These are phyloP conservation scores for Serranus cabrilla DNA, from an alignment of 2,797 vertebrate species.

Conservation along the genomic window DNA sequence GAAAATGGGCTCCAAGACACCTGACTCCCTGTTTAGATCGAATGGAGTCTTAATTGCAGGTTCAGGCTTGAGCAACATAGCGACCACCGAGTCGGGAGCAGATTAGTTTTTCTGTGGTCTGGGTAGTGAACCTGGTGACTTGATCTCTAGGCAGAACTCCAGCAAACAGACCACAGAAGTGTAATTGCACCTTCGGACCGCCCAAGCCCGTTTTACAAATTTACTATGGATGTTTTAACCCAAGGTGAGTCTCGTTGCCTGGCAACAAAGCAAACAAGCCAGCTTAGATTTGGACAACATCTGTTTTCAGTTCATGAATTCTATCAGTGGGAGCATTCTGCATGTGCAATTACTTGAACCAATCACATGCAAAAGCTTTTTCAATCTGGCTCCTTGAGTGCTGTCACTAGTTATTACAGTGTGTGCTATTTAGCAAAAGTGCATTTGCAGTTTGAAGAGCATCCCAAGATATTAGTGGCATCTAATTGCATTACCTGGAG, in stretches of 20 bases:
- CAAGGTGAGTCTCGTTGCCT: conserved; percentile 54
- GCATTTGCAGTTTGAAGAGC: conserved; percentile 90
- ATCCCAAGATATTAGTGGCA: conserved; percentile 90
- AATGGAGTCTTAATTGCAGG: conserved; percentile 28
- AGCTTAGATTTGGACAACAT: conserved; percentile 67
- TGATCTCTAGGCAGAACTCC: conserved; percentile 29
- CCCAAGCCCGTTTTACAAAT: conserved; percentile 21
- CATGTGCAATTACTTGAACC: conserved; percentile 77
- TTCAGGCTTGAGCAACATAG: conserved; percentile 34
- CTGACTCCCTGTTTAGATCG: conserved; percentile 16
- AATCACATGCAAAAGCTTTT: conserved; percentile 81
- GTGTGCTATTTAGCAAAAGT: conserved; percentile 87
- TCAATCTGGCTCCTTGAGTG: conserved; percentile 78
- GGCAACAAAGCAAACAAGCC: conserved; percentile 70
- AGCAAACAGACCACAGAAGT: conserved; percentile 37
- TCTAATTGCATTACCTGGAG: conserved; percentile 91
- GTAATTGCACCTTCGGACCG: conserved; percentile 31
- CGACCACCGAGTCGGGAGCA: conserved; percentile 11
- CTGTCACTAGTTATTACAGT: conserved; percentile 89
- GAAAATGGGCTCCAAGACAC: conserved; percentile 3
- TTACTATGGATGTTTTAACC: conserved; percentile 40
- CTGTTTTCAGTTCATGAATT: conserved; percentile 78
- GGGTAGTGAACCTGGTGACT: conserved; percentile 32
- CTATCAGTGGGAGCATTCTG: conserved; percentile 66
- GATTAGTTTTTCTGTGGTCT: conserved; percentile 37